These are phyloP conservation scores for Oreonectes daqikongensis DNA, from an alignment of 2,797 vertebrate species.

Conservation along the genomic window DNA sequence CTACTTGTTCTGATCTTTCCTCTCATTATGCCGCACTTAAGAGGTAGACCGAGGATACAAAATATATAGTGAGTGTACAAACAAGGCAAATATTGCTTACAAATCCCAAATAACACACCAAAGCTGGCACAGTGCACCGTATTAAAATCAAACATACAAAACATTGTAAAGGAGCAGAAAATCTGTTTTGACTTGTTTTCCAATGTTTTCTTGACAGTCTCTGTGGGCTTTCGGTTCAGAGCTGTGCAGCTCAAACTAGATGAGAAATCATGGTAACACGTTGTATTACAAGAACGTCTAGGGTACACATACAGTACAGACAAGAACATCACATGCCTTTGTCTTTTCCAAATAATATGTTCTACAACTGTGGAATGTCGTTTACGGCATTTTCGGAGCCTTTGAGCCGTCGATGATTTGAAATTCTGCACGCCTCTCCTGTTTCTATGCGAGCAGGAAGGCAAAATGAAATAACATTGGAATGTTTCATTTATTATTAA, in stretches of 20 bases:
- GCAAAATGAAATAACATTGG: not conserved
- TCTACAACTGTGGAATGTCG: not conserved
- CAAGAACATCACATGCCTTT: not conserved
- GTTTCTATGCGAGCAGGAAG: not conserved
- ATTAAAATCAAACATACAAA: constrained; percentile 1
- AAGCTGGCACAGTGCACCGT: too few species aligned
- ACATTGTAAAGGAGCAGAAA: not conserved
- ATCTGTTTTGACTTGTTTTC: not conserved
- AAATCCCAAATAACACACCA: not conserved
- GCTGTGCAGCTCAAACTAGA: not conserved
- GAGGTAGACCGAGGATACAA: not conserved
- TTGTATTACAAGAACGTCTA: constrained; percentile 7
- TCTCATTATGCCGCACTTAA: not conserved
- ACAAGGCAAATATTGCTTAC: not conserved
- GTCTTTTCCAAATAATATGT: not conserved
- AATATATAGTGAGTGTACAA: not conserved
- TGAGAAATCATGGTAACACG: constrained; percentile 8
- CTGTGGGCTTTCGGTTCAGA: not conserved
- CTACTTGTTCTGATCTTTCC: not conserved
- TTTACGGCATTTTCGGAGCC: not conserved
- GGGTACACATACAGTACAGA: not conserved
- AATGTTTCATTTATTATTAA: not conserved
- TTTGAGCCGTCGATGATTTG: not conserved
- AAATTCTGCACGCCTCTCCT: not conserved
- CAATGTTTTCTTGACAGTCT: constrained; percentile 9